phyloP scores from a whole-genome alignment of 2,888 invertebrate genomes.

The Thereva nobilitata region DNA sequence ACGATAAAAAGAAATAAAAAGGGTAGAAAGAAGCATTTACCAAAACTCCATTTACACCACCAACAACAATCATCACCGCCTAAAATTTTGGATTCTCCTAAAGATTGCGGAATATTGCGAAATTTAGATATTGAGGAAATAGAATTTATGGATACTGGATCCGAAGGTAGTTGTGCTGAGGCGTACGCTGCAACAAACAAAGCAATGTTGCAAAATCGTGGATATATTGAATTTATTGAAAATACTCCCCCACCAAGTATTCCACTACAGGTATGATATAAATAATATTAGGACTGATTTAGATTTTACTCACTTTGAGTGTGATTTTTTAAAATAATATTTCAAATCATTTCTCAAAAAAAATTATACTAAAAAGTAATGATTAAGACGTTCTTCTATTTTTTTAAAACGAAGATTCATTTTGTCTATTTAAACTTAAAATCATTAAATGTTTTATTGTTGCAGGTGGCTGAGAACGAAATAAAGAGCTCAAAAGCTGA shows the following conservation, averaged over 20 bases:
- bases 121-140: slow-evolving; percentile 73
- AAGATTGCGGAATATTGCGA: slow-evolving; percentile 57
- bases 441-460: not conserved
- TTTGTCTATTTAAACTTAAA: not conserved
- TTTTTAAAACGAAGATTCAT: too few relatives aligned
- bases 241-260: slow-evolving; percentile 49
- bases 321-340: not conserved
- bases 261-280: not conserved
- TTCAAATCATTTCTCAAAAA: too few relatives aligned
- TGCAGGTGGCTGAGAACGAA: not conserved
- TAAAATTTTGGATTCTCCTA: slow-evolving; percentile 48
- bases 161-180: slow-evolving; percentile 75
- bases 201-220: slow-evolving; percentile 64
- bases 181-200: slow-evolving; percentile 62
- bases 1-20: slow-evolving; percentile 56
- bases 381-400: too few relatives aligned
- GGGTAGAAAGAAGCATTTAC: slow-evolving; percentile 48
- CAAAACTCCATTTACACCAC: slow-evolving; percentile 50
- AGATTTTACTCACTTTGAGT: not conserved
- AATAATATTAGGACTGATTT: not conserved
- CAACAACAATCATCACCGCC: slow-evolving; percentile 54
- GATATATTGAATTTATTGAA: slow-evolving; percentile 69
- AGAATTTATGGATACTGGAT: slow-evolving; percentile 86
- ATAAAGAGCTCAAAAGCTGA: not conserved
- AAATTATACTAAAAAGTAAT: too few relatives aligned